Evolutionary conservation across 2,113 vertebrate genomes (phyloP), one percentile per base, ranked within the genome.

Genomic region (Canis aureus): DNA sequence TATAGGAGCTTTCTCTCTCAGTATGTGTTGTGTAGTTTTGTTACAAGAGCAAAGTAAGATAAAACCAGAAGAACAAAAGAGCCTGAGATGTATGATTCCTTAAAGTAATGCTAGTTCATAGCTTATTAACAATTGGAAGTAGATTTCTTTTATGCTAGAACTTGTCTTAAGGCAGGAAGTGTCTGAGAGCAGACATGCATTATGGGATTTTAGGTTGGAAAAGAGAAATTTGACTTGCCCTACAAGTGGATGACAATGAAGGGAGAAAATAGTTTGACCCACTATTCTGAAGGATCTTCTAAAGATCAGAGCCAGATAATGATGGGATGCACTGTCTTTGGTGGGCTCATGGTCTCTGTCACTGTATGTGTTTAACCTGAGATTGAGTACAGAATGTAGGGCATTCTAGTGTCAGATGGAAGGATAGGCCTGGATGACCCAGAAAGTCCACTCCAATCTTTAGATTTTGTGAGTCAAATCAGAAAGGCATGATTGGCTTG

Each of bases 391-490:
- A 60, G 16, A 35, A 71, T 78, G 11, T 35, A 59, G 57, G 2
- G 10, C 49, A 11, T 59, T 51, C 3, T 22, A 67, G 35, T 2
- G 5, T 76, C 53, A 78, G 59, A 20, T 51, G 19, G 32, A 16
- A 4, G 74, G 76, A 7, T 27, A 55, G 62, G 32, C 1, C 23
- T 84, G 32, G 32, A 1, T 82, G 76, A 69, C 60, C n/a, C 38
- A 73, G 19, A 29, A 86, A 86, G 43, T n/a, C 35, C 66, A 22
- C 23, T 29, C 32, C 2, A 5, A 62, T 27, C n/a, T 88, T 71
- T 64, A 59, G 25, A 85, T 90, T 80, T 49, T 55, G 29, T 23
- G 66, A 85, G 35, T 96, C 85, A 91, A 93, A 78, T n/a, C n/a
- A 11, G 64, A 43, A 69, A 66, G 35, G 11, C n/a, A n/a, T 23